A percentile compares a stretch with the other conserved stretches of the same genome.
phyloP scores from a whole-genome alignment of 1,140 invertebrate species.

The Limonius californicus region DNA sequence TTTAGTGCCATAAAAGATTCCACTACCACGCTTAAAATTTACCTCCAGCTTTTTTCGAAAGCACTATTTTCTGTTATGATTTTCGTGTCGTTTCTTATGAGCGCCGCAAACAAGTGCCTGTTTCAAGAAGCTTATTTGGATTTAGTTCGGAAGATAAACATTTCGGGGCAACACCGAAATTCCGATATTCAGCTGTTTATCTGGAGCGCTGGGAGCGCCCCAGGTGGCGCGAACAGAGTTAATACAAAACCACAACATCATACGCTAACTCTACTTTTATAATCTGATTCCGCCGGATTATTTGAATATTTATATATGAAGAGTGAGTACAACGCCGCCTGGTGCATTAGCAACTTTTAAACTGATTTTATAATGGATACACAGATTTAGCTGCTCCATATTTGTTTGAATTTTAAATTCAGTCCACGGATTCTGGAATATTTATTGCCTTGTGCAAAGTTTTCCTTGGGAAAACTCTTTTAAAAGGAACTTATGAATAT shows the following conservation, averaged over 20 bases:
- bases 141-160: conserved; percentile 7
- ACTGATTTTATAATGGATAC: conserved; percentile 26
- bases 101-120: too few relatives aligned
- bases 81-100: too few relatives aligned
- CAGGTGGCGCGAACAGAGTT: conserved; percentile 36
- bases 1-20: too few relatives aligned
- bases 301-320: conserved; percentile 44
- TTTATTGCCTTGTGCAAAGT: background rate
- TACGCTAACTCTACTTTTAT: conserved; percentile 42
- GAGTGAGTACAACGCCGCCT: conserved; percentile 34
- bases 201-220: conserved; percentile 32
- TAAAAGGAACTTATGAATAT: too few relatives aligned
- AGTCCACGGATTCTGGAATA: background rate
- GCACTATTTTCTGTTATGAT: too few relatives aligned
- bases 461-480: too few relatives aligned
- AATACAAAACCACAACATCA: conserved; percentile 44
- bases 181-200: conserved; percentile 15
- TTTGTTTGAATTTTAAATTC: conserved; percentile 14
- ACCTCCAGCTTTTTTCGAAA: too few relatives aligned
- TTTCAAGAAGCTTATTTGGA: conserved; percentile 4
- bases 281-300: conserved; percentile 42
- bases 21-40: background rate
- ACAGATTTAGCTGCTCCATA: conserved; percentile 15
- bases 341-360: conserved; percentile 35
- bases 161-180: conserved; percentile 1